Evolutionary conservation across 2,113 vertebrate genomes (phyloP).

Genomic region (Craseonycteris thonglongyai): DNA sequence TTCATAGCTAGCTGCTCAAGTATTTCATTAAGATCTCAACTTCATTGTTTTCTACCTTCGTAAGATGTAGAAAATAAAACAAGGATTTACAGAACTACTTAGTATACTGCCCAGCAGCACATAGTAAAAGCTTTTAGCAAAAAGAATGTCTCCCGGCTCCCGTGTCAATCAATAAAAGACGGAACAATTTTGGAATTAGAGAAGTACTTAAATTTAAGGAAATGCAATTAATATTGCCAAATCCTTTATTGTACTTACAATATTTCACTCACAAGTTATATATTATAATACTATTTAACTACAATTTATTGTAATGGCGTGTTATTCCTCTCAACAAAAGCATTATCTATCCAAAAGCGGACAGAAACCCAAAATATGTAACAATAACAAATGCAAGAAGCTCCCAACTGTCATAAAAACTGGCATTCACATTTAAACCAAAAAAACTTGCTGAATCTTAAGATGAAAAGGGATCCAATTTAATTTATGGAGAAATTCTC

Average conservation of each 20-base stretch:
- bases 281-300: neutral
- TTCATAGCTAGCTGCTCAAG: neutral
- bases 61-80: conserved; percentile 12
- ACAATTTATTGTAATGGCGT: neutral
- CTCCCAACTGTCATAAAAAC: conserved; percentile 2
- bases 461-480: neutral
- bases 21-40: neutral
- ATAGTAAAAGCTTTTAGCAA: conserved; percentile 9
- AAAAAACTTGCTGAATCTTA: neutral
- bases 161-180: neutral
- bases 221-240: neutral
- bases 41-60: neutral
- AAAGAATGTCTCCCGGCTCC: neutral
- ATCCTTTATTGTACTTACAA: neutral
- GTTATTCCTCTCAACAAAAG: neutral
- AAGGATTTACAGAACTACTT: neutral
- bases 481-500: neutral
- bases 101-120: neutral
- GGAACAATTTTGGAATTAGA: neutral
- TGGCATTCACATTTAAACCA: neutral
- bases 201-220: neutral
- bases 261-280: neutral
- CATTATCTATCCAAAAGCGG: neutral
- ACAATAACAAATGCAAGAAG: neutral
- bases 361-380: neutral